Conservation (phyloP, 2,113 vertebrate genomes). For the Gracilinanus agilis region DNA sequence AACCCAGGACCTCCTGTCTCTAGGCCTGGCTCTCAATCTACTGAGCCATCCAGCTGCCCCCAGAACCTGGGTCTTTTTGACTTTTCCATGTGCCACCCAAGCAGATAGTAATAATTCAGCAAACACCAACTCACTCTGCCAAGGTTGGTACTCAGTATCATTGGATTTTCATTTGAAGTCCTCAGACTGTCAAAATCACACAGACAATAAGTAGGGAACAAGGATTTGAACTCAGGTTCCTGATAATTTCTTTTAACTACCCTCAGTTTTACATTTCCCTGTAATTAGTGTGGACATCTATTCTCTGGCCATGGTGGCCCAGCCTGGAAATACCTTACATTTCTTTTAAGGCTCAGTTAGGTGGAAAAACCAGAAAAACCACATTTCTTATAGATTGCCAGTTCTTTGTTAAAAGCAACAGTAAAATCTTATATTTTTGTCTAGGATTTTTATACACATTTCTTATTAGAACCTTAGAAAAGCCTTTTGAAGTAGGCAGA, state of each 20-base stretch:
- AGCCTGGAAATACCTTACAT: not conserved
- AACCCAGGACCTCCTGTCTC: too few relatives aligned
- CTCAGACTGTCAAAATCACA: not conserved
- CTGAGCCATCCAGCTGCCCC: too few relatives aligned
- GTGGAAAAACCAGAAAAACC: not conserved
- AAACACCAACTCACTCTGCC: rapidly evolving
- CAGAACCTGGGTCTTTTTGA: not conserved
- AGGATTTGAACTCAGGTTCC: not conserved
- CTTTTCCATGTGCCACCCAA: not conserved
- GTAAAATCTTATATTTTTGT: not conserved
- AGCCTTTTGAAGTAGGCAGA: not conserved
- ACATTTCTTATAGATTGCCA: not conserved
- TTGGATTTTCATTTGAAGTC: not conserved
- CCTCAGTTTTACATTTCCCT: not conserved
- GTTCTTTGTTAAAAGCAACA: not conserved
- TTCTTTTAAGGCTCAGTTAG: not conserved
- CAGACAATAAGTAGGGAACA: not conserved
- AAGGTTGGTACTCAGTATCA: not conserved
- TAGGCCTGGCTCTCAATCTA: too few relatives aligned
- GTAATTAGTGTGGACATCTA: constrained; percentile 15
- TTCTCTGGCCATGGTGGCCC: constrained; percentile 16
- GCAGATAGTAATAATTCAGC: not conserved
- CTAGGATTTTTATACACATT: not conserved
- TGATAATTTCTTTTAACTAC: not conserved
- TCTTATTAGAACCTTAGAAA: not conserved